phyloP scores from a whole-genome alignment of 92 coral and sea anemone species.

The Parazoanthus atlanticus region DNA sequence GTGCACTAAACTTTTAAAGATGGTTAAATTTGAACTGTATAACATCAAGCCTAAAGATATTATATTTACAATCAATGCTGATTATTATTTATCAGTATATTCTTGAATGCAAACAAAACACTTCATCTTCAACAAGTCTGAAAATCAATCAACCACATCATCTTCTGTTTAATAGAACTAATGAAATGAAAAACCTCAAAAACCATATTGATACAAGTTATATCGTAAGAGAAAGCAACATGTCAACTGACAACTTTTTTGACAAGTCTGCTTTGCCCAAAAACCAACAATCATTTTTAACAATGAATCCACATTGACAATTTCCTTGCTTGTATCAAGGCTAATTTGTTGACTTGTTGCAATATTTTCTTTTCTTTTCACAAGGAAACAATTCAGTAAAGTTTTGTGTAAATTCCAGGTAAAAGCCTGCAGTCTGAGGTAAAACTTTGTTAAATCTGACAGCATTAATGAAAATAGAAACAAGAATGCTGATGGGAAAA shows the following conservation, averaged over 20 bases:
- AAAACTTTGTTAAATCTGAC: background rate
- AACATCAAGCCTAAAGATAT: background rate
- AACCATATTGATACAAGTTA: too few relatives aligned
- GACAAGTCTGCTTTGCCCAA: background rate
- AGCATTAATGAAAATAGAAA: background rate
- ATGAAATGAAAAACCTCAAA: background rate
- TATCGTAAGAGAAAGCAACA: background rate
- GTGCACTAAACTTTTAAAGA: too few relatives aligned
- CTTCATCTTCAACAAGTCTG: background rate
- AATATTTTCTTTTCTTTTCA: background rate
- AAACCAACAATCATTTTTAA: background rate
- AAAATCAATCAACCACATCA: background rate
- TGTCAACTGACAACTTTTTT: background rate
- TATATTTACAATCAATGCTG: too few relatives aligned
- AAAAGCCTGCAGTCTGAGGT: too few relatives aligned
- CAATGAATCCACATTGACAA: background rate
- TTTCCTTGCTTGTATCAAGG: background rate
- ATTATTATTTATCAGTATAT: too few relatives aligned
- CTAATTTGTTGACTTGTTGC: background rate
- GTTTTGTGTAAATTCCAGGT: background rate
- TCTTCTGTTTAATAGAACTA: background rate
- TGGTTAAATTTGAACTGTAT: too few relatives aligned
- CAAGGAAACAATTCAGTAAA: background rate
- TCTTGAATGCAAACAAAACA: background rate
- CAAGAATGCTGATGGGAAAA: background rate